Base-by-base conservation (phyloP, 1,140 invertebrate species). In the Platorchestia sp. region DNA sequence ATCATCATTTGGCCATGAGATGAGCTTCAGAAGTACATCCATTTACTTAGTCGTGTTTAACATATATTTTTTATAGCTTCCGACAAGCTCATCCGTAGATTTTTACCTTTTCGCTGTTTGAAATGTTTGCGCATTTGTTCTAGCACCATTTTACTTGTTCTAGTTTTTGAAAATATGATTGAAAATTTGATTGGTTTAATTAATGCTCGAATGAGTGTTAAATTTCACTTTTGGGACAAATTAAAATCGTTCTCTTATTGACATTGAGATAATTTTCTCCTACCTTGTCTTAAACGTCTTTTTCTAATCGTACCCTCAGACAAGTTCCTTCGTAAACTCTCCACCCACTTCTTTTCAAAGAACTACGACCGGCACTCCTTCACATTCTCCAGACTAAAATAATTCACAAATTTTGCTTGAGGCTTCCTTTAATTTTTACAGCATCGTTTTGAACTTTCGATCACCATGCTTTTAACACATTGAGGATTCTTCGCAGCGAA, bases 391-490 rank as follows among this genome's bases (percentile, higher is more conserved):
- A 36, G 59, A 75, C 59, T 36, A 75, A 75, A 75, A 75, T 75
- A 75, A 75, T 75, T 75, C 59, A 75, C 59, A 75, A 75, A 75
- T 75, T 75, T 75, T 36, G 59, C 1, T 75, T 27, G 59, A 75
- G 59, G 59, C 59, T 75, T 75, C 43, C 87, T 89, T 89, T 89
- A 89, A 89, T 89, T 89, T 44, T 89, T 89, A 89, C 41, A 89
- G 41, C 41, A 89, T 89, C n/a, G 43, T 89, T 89, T 44, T 42
- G 87, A 42, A 44, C 87, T 44, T 42, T 41, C 41, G 87, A 89
- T 89, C 43, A 89, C 87, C 41, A 89, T 89, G 5, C n/a, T 89
- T 89, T 89, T 89, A 89, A 89, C 87, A 89, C 87, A 89, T 44
- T 43, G n/a, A 42, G 14, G 43, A 41, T 89, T 44, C 87, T 89